Evolutionary conservation across 2,113 vertebrate species (phyloP).

Genomic region (Delphinapterus leucas): DNA sequence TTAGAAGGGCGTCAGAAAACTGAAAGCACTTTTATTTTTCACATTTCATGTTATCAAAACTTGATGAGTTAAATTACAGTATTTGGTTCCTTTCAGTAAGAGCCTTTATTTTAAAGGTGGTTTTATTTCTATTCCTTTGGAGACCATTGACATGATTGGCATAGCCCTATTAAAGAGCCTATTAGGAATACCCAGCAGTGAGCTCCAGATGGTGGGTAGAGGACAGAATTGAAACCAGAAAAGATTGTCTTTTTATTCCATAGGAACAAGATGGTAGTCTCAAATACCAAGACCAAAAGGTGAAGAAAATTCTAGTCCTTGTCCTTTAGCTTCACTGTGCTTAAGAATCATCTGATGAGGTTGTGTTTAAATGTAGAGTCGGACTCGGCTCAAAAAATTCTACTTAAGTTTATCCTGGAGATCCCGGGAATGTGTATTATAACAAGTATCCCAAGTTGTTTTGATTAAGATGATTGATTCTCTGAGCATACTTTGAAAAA

Average conservation of each 20-base stretch:
- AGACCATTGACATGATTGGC: background rate
- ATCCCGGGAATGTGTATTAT: background rate
- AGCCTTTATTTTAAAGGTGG: background rate
- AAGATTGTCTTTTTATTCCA: background rate
- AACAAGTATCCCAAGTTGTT: background rate
- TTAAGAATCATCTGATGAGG: background rate
- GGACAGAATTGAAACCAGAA: background rate
- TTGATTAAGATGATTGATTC: background rate
- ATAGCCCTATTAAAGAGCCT: background rate
- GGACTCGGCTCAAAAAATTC: background rate
- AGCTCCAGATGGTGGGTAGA: background rate
- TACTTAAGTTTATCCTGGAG: background rate
- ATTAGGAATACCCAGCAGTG: background rate
- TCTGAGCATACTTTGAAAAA: background rate
- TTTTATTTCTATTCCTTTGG: background rate
- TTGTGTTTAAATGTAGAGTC: background rate
- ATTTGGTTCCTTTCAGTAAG: background rate
- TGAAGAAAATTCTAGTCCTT: background rate
- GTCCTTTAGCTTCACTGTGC: background rate
- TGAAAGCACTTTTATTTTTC: background rate
- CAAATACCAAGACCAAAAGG: background rate
- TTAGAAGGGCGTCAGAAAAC: background rate
- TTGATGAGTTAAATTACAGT: background rate
- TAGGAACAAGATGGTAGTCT: background rate
- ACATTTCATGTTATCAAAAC: background rate